Evolutionary conservation across 2,113 vertebrate species (phyloP).

Genomic region (Willisornis vidua): DNA sequence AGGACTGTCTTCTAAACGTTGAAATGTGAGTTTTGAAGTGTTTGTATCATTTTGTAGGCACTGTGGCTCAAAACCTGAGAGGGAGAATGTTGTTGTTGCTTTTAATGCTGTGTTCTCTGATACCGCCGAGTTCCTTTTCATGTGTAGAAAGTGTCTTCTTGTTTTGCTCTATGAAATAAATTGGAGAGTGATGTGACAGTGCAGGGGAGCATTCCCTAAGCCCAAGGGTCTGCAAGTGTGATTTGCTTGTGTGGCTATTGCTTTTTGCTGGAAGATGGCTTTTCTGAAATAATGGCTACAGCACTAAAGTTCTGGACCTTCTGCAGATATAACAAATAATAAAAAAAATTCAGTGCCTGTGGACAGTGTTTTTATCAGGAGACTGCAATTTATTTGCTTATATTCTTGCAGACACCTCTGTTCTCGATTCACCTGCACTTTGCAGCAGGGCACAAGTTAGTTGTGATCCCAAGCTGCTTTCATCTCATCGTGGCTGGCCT

Average conservation of each 20-base stretch:
- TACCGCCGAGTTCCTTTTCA: neutral
- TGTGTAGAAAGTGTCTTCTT: neutral
- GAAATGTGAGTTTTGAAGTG: neutral
- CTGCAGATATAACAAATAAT: neutral
- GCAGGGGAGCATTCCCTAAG: neutral
- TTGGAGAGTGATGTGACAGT: neutral
- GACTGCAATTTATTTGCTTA: neutral
- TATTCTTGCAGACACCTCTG: neutral
- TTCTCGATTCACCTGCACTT: neutral
- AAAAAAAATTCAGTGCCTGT: neutral
- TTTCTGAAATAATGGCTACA: neutral
- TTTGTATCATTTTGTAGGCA: neutral
- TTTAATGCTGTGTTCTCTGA: neutral
- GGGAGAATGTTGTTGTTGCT: neutral
- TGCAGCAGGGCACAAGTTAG: neutral
- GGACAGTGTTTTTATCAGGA: neutral
- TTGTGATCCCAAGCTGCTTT: neutral
- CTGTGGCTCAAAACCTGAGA: neutral
- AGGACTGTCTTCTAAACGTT: neutral
- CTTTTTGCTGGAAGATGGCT: neutral
- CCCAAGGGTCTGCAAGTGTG: neutral
- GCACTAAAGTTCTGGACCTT: neutral
- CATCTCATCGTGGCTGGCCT: accelerated
- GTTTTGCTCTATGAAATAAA: neutral
- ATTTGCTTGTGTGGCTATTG: neutral